phyloP scores from a whole-genome alignment of 2,888 invertebrate species.

The Osmoderma eremita region DNA sequence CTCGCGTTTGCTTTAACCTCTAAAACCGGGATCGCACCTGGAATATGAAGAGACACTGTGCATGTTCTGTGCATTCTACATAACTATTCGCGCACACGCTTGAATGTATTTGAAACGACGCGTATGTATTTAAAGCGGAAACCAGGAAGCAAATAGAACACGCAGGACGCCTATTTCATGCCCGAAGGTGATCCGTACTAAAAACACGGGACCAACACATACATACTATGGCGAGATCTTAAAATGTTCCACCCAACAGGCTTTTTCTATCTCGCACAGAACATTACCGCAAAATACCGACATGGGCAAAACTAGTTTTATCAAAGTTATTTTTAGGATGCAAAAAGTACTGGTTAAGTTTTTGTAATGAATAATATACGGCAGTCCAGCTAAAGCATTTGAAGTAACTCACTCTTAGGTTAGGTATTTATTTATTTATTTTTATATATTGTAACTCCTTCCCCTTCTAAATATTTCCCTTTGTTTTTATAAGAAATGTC shows the following conservation, averaged over 20 bases:
- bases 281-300: too few species aligned
- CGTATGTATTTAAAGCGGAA: constrained; percentile 27
- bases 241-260: too few species aligned
- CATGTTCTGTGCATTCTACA: background rate
- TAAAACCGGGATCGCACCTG: constrained; percentile 40
- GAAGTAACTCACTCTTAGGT: background rate
- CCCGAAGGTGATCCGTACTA: constrained; percentile 24
- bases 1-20: constrained; percentile 45
- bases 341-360: too few species aligned
- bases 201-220: background rate
- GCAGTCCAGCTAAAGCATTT: too few species aligned
- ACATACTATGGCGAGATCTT: too few species aligned
- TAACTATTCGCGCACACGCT: background rate
- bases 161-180: constrained; percentile 25
- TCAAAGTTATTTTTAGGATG: too few species aligned
- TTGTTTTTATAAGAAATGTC: too few species aligned
- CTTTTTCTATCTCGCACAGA: too few species aligned
- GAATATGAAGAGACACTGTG: constrained; percentile 42
- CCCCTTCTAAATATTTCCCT: too few species aligned
- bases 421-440: background rate
- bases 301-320: too few species aligned
- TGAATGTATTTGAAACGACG: background rate
- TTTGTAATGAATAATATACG: too few species aligned
- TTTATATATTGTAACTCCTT: background rate
- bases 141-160: constrained; percentile 39